A percentile compares a stretch with the other conserved stretches of the same genome.
phyloP scores from a whole-genome alignment of 1,140 invertebrate species.

The Ips nitidus region DNA sequence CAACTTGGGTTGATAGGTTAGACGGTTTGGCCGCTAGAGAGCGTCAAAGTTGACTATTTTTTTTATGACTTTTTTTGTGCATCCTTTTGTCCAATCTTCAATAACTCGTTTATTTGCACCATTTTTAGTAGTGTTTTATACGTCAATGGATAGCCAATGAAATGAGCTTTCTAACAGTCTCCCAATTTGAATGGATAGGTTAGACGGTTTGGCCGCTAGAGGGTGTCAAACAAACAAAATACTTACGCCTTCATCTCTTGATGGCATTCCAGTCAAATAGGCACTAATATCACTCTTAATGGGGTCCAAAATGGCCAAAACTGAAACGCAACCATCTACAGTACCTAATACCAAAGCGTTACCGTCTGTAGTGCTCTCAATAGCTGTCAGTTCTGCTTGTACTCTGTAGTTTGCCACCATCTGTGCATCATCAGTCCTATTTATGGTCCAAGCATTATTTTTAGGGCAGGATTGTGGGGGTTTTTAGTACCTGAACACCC shows the following conservation, averaged over 20 bases:
- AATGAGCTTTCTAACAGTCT: too few relatives aligned
- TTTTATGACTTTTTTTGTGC: too few relatives aligned
- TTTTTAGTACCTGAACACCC: conserved; percentile 75
- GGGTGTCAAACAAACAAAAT: too few relatives aligned
- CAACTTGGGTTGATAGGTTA: too few relatives aligned
- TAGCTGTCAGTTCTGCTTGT: conserved; percentile 86
- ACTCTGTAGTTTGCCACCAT: conserved; percentile 92
- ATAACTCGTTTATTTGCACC: too few relatives aligned
- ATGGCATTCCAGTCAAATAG: conserved; percentile 69
- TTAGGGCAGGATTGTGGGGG: background rate
- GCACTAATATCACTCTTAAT: conserved; percentile 62
- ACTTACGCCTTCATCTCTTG: conserved; percentile 67
- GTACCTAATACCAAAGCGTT: conserved; percentile 83
- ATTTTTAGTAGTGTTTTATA: too few relatives aligned
- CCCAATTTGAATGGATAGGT: too few relatives aligned
- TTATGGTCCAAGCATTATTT: conserved; percentile 4
- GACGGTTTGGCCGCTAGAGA: too few relatives aligned
- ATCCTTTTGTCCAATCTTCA: too few relatives aligned
- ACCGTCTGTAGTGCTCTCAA: conserved; percentile 81
- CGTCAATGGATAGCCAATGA: too few relatives aligned
- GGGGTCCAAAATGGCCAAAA: conserved; percentile 88
- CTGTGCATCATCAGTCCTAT: conserved; percentile 78
- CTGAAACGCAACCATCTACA: conserved; percentile 90
- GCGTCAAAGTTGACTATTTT: too few relatives aligned
- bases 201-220: too few relatives aligned